Percentiles rank a stretch among this genome's conserved stretches.
Evolutionary conservation across 2,888 invertebrate genomes (phyloP).

Genomic region (Capitulum mitella): DNA sequence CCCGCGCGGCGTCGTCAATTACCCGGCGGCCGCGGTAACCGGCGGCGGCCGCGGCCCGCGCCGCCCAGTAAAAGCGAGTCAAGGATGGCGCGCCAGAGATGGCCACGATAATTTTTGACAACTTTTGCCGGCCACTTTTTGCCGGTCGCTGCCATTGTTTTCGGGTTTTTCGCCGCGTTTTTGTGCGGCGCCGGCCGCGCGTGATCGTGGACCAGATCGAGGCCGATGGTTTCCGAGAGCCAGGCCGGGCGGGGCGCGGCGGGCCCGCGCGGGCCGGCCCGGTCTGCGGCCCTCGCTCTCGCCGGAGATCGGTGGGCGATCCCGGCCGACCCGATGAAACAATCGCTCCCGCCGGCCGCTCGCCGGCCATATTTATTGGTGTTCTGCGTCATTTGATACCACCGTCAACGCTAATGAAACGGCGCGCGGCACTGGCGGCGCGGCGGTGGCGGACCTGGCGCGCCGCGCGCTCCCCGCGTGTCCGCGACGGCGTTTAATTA

Average conservation of each 20-base stretch:
- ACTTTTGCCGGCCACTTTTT: not conserved
- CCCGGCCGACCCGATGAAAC: not conserved
- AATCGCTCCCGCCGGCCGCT: not conserved
- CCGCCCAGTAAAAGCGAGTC: too few species aligned
- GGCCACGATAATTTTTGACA: not conserved
- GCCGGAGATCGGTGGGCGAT: too few species aligned
- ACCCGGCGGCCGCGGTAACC: not conserved
- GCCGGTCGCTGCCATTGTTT: not conserved
- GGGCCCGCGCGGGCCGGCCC: not conserved
- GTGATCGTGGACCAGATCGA: not conserved
- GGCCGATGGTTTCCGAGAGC: not conserved
- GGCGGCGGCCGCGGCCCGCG: too few species aligned
- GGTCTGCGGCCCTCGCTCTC: too few species aligned
- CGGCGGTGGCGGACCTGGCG: not conserved
- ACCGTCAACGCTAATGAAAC: constrained; percentile 1
- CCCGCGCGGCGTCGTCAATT: not conserved
- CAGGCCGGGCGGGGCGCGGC: too few species aligned
- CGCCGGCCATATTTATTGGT: constrained; percentile 8
- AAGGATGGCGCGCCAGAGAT: not conserved
- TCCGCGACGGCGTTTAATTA: not conserved
- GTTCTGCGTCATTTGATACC: not conserved
- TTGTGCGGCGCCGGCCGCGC: not conserved
- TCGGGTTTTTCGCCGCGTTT: not conserved
- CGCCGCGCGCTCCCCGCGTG: not conserved
- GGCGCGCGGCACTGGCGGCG: not conserved